Conservation (phyloP, 2,113 vertebrate genomes). For the Hemiscyllium ocellatum region DNA sequence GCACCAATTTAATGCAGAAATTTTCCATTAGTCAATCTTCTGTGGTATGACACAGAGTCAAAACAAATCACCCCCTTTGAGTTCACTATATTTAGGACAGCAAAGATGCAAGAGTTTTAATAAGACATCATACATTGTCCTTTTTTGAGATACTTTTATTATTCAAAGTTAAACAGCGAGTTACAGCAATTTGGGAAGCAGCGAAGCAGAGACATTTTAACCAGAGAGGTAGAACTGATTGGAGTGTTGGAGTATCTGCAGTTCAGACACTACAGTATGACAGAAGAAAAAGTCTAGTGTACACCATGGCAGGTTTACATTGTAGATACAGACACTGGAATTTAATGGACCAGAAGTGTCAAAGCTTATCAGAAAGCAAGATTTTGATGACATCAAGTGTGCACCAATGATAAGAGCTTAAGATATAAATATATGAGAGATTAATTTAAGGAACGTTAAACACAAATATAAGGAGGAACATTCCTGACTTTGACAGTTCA, state of each 20-base stretch:
- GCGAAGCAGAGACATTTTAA: background rate
- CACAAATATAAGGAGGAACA: background rate
- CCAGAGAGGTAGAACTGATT: background rate
- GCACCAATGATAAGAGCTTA: background rate
- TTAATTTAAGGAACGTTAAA: background rate
- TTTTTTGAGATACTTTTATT: constrained; percentile 3
- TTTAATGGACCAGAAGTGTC: background rate
- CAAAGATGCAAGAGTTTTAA: background rate
- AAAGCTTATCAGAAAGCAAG: background rate
- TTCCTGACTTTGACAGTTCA: background rate
- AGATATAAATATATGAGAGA: background rate
- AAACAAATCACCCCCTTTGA: background rate
- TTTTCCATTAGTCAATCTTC: background rate
- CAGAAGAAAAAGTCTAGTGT: background rate
- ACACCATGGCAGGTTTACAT: background rate
- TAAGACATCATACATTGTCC: constrained; percentile 10
- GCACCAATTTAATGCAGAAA: background rate
- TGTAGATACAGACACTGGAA: background rate
- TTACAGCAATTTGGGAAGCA: constrained; percentile 22
- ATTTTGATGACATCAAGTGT: background rate
- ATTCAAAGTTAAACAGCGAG: background rate
- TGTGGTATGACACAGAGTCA: background rate
- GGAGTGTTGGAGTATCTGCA: background rate
- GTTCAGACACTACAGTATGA: background rate
- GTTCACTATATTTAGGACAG: background rate